Base-by-base conservation (phyloP, 2,888 invertebrate genomes). In the Aquatica leii region DNA sequence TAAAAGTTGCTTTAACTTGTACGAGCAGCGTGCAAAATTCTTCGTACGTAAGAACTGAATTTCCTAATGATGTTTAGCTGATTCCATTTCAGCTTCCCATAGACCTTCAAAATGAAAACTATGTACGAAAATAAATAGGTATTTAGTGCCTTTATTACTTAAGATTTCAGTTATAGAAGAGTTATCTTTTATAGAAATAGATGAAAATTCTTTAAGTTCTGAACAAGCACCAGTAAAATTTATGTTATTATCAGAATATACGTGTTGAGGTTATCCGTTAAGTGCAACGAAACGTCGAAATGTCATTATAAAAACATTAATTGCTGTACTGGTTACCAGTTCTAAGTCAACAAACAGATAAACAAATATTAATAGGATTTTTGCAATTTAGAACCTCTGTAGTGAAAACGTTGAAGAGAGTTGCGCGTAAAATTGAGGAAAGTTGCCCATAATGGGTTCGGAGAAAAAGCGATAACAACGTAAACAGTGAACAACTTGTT, bases 201-300 rank as follows among this genome's bases (percentile, higher is more conserved):
- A 20, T 18, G 6, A 20, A 17, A 18, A 18, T 21, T 49, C 15
- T 18, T 46, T 46, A 4, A 18, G 9, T 50, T 50, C 21, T 1
- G 24, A 24, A 2, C 2, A 4, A 24, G 24, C 2, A 6, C 6
- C 24, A 24, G 6, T 21, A 49, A 77, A 79, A 56, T 77, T 79
- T 0, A 74, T 74, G 2, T 74, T 76, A 18, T 76, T 75, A 54
- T 80, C 79, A 2, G 73, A 74, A 37, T 67, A 73, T 0, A 79
- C 61, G 1, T 74, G 58, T 3, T 54, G 18, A 0, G 71, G 72
- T 9, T 67, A 37, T 1, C 77, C 77, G 49, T 76, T 48, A 12
- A 75, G 17, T 0, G 74, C 64, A 0, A 74, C 60, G 49, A 79
- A 79, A 46, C 77, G 54, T 1, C 72, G 57, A 1, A 78, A 59